phyloP scores from a whole-genome alignment of 2,797 vertebrate genomes.

The Podarcis siculus region DNA sequence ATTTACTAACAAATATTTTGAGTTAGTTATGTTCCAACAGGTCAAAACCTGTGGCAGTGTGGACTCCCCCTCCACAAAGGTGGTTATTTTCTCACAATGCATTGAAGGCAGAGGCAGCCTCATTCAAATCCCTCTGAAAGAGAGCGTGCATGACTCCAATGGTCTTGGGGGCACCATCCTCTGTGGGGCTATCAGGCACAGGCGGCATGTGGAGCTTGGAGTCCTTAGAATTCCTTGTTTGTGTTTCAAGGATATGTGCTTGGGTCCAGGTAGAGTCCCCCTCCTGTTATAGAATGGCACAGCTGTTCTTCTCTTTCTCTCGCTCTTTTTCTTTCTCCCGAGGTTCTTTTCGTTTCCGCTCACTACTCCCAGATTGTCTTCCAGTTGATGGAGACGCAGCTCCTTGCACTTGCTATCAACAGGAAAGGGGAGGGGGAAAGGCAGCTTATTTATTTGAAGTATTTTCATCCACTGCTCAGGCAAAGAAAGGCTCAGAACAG shows the following conservation, averaged over 20 bases:
- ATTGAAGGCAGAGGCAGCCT: constrained; percentile 68
- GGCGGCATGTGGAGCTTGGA: constrained; percentile 89
- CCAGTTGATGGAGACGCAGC: constrained; percentile 83
- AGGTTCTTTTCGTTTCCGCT: constrained; percentile 90
- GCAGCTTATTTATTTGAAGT: background rate
- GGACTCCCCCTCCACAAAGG: constrained; percentile 72
- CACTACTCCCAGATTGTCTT: constrained; percentile 85
- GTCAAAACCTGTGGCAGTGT: constrained; percentile 75
- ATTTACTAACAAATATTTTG: constrained; percentile 84
- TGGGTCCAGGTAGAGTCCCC: constrained; percentile 71
- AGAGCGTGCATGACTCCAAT: constrained; percentile 81
- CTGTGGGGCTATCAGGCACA: constrained; percentile 90
- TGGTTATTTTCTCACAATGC: constrained; percentile 71
- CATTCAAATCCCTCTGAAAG: constrained; percentile 68
- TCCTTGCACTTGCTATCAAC: constrained; percentile 74
- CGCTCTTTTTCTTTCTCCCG: constrained; percentile 87
- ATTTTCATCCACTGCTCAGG: background rate
- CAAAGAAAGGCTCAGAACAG: background rate
- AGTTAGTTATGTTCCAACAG: constrained; percentile 74
- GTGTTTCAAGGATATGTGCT: constrained; percentile 71
- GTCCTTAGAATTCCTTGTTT: constrained; percentile 71
- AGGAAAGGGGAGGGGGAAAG: background rate
- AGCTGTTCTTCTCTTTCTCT: constrained; percentile 89
- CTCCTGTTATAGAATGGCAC: constrained; percentile 91
- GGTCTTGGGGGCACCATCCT: constrained; percentile 76